Base-by-base conservation (phyloP, 30 jellyfish, hydroid and myxozoan genomes). In the Aurelia coerulea region DNA sequence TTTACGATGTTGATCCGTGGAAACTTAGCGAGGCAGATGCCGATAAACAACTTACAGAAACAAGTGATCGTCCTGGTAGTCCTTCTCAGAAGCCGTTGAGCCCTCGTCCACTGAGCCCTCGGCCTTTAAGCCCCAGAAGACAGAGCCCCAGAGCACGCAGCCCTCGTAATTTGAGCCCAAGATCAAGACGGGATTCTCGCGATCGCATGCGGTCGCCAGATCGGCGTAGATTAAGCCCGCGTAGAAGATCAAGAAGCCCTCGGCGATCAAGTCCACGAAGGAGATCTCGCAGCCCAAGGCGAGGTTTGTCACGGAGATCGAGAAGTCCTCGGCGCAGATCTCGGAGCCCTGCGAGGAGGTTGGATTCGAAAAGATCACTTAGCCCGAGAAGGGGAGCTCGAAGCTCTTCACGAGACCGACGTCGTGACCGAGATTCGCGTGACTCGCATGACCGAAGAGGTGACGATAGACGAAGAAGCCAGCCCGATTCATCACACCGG, bases 321-420 rank as follows among this genome's bases (percentile, higher is more conserved):
- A 84, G 93, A 73, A 84, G 93, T 64, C 88, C 93, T 2, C 64
- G 68, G 37, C 77, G 92, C 34, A 34, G 86, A 52, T 83, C 92
- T 6, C n/a, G 74, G 37, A 83, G 85, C 72, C 85, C 92, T 4
- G 41, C 65, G 59, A 69, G 85, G 39, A 65, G 88, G 34, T 53
- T 74, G 32, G 39, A 81, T 16, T 60, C 88, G 18, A 86, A 87
- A 8, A 64, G 88, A 60, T 84, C 93, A 62, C 83, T 53, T 51
- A 84, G 93, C 41, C 93, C 88, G 42, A 71, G 80, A 34, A 59
- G 80, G 17, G 18, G 92, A 39, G 14, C 72, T 53, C 70, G 68
- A 11, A 81, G 91, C 56, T 83, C 93, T 34, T 13, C 67, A 33
- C 76, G 76, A 15, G 83, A 74, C 58, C 78, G 88, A 2, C 83